Evolutionary conservation across 2,888 invertebrate species (phyloP), one percentile per base, ranked within the genome.

Genomic region (Tachina grossa): DNA sequence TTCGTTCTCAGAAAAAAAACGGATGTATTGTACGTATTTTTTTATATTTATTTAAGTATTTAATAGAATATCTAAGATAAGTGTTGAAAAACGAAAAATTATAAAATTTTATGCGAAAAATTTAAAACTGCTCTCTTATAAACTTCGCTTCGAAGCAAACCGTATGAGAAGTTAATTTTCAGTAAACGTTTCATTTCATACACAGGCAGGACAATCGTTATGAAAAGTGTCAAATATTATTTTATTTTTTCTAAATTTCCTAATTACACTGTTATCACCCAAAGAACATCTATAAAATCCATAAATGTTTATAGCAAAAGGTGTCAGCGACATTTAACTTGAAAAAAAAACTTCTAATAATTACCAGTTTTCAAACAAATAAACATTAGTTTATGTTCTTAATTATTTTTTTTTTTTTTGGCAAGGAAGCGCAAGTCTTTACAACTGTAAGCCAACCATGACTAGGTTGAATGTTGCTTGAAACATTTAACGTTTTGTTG

Each of bases 261-360:
- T 66, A 80, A 68, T 74, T 80, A 66, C 59, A 13, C 65, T 53
- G 47, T 79, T 72, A 79, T 79, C 79, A 55, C 47, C 6, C 45
- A 55, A 22, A 55, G 1, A 14, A n/a, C 51, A 78, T 71, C 71
- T 65, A n/a, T 1, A 31, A 77, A 74, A 47, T 31, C 45, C 61
- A 59, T 69, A 66, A 68, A 55, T 69, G 31, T 14, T 57, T 68
- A 14, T 51, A 4, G 16, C 80, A 63, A 72, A 76, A 80, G 74
- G 79, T 83, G 83, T 83, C 77, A 68, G 68, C 57, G 47, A 53
- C 79, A 85, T 68, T 85, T 78, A 68, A 41, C 43, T 51, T 63
- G 41, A 65, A 63, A 71, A 16, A 31, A 11, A 16, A 9, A n/a
- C 9, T 47, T 5, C 1, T 14, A 19, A 41, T 76, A 80, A 83